A percentile compares a stretch with the other conserved stretches of the same genome.
Evolutionary conservation across 1,140 invertebrate species (phyloP).

Genomic region (Pachyrhynchus sulphureomaculatus): DNA sequence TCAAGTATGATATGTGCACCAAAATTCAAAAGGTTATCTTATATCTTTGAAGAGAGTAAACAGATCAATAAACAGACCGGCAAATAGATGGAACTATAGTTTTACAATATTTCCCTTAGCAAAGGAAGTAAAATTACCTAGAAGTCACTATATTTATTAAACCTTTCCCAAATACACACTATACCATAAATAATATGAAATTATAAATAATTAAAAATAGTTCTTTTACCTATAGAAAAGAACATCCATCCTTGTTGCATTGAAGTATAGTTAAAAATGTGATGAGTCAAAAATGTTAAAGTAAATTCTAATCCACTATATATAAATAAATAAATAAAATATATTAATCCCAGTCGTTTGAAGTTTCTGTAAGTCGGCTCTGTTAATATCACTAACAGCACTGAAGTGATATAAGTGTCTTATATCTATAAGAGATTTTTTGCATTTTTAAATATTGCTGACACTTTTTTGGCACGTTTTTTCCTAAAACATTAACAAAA

Average conservation of each 20-base stretch:
- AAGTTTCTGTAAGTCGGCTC: conserved; percentile 64
- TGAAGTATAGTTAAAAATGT: conserved; percentile 86
- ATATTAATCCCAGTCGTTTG: conserved; percentile 76
- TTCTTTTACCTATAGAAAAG: conserved; percentile 83
- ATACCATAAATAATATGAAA: too few species aligned
- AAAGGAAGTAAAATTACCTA: too few species aligned
- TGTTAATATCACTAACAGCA: conserved; percentile 61
- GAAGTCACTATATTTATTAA: too few species aligned
- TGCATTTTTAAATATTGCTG: conserved; percentile 67
- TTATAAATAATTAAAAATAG: too few species aligned
- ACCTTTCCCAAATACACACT: too few species aligned
- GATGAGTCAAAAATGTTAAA: conserved; percentile 94
- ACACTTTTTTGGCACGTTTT: conserved; percentile 62
- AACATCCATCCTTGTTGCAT: conserved; percentile 99
- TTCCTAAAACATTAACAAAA: conserved; percentile 64
- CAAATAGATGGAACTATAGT: too few species aligned
- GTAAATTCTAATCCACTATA: conserved; percentile 98
- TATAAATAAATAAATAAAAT: conserved; percentile 94
- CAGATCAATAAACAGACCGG: too few species aligned
- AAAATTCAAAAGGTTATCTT: too few species aligned
- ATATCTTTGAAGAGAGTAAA: too few species aligned
- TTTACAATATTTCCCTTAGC: too few species aligned
- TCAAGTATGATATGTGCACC: too few species aligned
- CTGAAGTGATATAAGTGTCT: conserved; percentile 62
- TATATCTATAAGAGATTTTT: conserved; percentile 65